A percentile compares a stretch with the other conserved stretches of the same genome.
These are phyloP conservation scores for Ibidorhyncha struthersii DNA, from an alignment of 2,113 vertebrate species.

Conservation along the genomic window DNA sequence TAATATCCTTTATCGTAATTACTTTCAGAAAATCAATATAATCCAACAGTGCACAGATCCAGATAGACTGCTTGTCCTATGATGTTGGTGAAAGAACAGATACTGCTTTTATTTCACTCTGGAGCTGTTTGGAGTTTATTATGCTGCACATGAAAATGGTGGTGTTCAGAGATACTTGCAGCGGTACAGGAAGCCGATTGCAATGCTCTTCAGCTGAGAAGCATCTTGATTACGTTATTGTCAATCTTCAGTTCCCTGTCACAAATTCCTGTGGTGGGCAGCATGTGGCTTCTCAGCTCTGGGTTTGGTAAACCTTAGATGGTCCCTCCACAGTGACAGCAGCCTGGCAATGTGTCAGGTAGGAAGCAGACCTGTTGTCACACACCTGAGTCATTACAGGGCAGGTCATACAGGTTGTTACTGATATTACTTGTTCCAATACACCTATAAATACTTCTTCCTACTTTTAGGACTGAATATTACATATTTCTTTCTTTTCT, in stretches of 20 bases:
- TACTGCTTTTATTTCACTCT: not conserved
- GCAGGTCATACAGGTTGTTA: not conserved
- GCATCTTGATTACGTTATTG: not conserved
- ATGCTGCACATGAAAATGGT: not conserved
- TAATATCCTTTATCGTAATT: not conserved
- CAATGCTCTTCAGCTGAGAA: not conserved
- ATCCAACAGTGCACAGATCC: not conserved
- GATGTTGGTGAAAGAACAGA: not conserved
- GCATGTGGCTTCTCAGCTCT: not conserved
- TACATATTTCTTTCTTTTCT: not conserved
- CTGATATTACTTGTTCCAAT: not conserved
- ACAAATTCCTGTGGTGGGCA: not conserved
- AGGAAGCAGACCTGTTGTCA: not conserved
- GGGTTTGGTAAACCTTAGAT: not conserved
- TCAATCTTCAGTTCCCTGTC: not conserved
- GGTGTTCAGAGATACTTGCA: not conserved
- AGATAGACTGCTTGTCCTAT: not conserved
- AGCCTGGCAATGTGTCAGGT: not conserved
- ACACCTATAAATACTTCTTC: not conserved
- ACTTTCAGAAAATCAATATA: not conserved
- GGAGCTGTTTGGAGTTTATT: not conserved
- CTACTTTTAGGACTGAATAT: not conserved
- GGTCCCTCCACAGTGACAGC: rapidly evolving
- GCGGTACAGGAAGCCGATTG: rapidly evolving
- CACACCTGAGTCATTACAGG: not conserved